Conservation (phyloP, 2,888 invertebrate species). For the Lysandra coridon region DNA sequence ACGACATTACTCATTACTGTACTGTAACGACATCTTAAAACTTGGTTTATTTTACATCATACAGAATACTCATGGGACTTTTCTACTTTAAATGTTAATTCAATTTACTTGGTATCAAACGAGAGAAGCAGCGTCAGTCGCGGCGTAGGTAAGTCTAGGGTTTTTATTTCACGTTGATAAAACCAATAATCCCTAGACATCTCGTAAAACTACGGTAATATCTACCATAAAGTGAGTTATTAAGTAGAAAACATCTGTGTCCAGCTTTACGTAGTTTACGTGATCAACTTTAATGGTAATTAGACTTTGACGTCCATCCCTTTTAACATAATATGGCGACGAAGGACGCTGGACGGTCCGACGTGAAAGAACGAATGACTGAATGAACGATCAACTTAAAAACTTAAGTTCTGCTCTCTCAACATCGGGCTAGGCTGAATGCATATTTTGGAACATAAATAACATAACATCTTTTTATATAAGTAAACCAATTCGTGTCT, state of each 20-base stretch:
- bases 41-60: background rate
- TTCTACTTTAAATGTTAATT: background rate
- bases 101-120: background rate
- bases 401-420: background rate
- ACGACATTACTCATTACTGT: background rate
- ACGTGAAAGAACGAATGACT: slow-evolving; percentile 43
- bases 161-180: slow-evolving; percentile 28
- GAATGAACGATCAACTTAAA: slow-evolving; percentile 41
- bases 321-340: slow-evolving; percentile 29
- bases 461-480: too few relatives aligned
- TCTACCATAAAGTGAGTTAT: slow-evolving; percentile 44
- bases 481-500: too few relatives aligned
- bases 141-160: background rate
- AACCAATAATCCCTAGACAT: slow-evolving; percentile 28
- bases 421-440: background rate
- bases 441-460: background rate
- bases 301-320: slow-evolving; percentile 40
- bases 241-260: slow-evolving; percentile 45
- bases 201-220: slow-evolving; percentile 40
- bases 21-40: background rate
- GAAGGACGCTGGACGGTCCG: background rate
- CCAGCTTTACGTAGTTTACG: slow-evolving; percentile 40
- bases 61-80: background rate
- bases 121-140: background rate
- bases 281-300: slow-evolving; percentile 48